Evolutionary conservation across 92 coral and sea anemone genomes (phyloP).

Genomic region (Pocillopora grandis): DNA sequence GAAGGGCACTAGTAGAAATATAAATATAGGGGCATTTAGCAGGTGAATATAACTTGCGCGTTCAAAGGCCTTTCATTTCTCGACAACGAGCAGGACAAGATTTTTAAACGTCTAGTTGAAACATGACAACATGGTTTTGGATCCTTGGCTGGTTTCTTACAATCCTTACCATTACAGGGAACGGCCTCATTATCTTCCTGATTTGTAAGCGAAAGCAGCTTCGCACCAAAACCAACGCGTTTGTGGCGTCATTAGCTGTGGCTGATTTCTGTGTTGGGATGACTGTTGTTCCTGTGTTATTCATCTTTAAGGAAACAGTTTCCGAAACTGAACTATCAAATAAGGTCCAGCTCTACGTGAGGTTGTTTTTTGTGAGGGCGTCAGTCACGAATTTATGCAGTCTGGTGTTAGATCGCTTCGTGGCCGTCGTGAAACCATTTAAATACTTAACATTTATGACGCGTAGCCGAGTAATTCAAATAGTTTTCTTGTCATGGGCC

Average conservation of each 20-base stretch:
- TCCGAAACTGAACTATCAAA: neutral
- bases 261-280: constrained; percentile 20
- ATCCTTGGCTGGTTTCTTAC: constrained; percentile 11
- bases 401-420: constrained; percentile 1
- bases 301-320: neutral
- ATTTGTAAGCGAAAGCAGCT: neutral
- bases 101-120: neutral
- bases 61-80: too few species aligned
- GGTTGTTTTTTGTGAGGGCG: neutral
- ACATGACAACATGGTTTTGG: constrained; percentile 22
- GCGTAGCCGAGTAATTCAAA: neutral
- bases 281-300: constrained; percentile 3
- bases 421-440: constrained; percentile 2
- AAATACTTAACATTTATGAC: neutral
- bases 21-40: too few species aligned
- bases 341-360: neutral
- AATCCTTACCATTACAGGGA: neutral
- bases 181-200: neutral
- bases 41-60: too few species aligned
- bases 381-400: constrained; percentile 10
- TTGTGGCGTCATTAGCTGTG: constrained; percentile 10
- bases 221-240: constrained; percentile 16
- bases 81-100: too few species aligned
- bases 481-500: neutral
- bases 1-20: too few species aligned